A percentile compares a stretch with the other conserved stretches of the same genome.
These are phyloP conservation scores for Psittacula derbiana DNA, from an alignment of 2,797 vertebrate species.

Conservation along the genomic window DNA sequence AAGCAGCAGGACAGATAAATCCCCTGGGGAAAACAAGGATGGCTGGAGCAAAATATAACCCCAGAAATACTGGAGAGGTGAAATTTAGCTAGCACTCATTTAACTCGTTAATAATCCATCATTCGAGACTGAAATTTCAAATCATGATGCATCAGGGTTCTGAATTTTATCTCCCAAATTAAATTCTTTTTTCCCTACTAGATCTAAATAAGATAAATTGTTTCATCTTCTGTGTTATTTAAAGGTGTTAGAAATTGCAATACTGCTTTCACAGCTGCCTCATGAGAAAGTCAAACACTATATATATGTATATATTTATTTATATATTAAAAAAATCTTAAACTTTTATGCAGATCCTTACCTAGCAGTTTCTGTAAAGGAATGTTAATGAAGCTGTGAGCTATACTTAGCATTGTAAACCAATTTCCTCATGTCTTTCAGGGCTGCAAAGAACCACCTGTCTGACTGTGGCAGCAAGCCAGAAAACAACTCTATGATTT, in stretches of 20 bases:
- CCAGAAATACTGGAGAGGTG: neutral
- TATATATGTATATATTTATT: neutral
- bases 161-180: neutral
- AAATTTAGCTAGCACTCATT: neutral
- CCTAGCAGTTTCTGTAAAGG: conserved; percentile 18
- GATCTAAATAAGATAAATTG: neutral
- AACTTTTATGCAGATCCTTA: neutral
- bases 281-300: neutral
- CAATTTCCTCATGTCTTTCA: conserved; percentile 8
- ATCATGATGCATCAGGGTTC: neutral
- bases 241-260: neutral
- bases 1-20: neutral
- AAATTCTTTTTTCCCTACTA: neutral
- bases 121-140: neutral
- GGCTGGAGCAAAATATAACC: neutral
- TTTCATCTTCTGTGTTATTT: neutral
- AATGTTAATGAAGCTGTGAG: neutral
- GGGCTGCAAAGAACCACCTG: conserved; percentile 57
- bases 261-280: neutral
- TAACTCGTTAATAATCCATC: neutral
- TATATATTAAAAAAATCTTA: neutral
- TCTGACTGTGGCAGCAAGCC: conserved; percentile 47
- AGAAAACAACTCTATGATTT: conserved; percentile 64
- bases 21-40: neutral
- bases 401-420: conserved; percentile 23